phyloP scores from a whole-genome alignment of 2,797 vertebrate genomes.

The Rhinoraja longicauda region DNA sequence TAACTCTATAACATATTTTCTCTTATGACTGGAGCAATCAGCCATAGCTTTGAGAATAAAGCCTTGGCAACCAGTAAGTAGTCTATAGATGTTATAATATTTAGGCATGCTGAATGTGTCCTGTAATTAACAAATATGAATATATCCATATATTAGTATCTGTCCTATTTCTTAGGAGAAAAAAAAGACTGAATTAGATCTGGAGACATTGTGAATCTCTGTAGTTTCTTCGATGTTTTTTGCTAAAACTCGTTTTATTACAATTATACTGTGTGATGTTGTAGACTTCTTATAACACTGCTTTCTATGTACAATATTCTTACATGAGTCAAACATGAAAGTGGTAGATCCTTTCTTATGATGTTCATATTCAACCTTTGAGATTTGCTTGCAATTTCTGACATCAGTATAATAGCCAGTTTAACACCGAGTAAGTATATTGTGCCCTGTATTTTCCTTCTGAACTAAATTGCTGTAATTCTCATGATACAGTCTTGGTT shows the following conservation, averaged over 20 bases:
- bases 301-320: constrained; percentile 24
- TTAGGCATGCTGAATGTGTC: constrained; percentile 38
- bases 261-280: constrained; percentile 27
- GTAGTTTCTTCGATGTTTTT: constrained; percentile 38
- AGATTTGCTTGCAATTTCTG: neutral
- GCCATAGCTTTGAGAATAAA: constrained; percentile 29
- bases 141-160: constrained; percentile 34
- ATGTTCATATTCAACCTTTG: constrained; percentile 9
- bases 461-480: neutral
- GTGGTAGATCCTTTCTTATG: constrained; percentile 14
- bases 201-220: constrained; percentile 36
- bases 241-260: constrained; percentile 36
- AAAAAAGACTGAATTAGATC: constrained; percentile 36
- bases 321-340: neutral
- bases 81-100: constrained; percentile 36
- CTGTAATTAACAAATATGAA: constrained; percentile 30
- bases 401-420: constrained; percentile 20
- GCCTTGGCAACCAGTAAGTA: constrained; percentile 33
- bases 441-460: constrained; percentile 25
- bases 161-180: constrained; percentile 33
- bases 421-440: neutral
- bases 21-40: constrained; percentile 23
- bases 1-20: constrained; percentile 33
- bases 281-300: constrained; percentile 31
- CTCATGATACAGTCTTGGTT: neutral